These are phyloP conservation scores for Nyctereutes procyonoides DNA, from an alignment of 2,113 vertebrate species.

Conservation along the genomic window DNA sequence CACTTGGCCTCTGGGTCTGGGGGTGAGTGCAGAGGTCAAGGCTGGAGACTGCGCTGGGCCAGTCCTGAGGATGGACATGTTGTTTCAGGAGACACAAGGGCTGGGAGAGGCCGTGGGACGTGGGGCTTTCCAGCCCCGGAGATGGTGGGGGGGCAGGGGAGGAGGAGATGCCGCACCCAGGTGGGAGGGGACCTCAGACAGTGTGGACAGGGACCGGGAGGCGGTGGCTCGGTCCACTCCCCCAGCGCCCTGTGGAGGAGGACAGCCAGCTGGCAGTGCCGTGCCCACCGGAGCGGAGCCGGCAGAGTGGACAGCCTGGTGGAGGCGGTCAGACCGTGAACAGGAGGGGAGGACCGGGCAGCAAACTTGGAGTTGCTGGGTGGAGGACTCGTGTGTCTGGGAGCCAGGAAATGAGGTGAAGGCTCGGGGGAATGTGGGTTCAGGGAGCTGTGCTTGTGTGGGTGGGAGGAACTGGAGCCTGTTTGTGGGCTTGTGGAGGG, in stretches of 20 bases:
- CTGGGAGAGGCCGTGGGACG: neutral
- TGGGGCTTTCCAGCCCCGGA: too few species aligned
- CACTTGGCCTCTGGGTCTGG: neutral
- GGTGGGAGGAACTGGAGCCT: neutral
- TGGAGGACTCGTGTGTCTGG: neutral
- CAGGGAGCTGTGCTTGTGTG: neutral
- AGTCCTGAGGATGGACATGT: too few species aligned
- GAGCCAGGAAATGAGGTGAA: neutral
- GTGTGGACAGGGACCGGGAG: neutral
- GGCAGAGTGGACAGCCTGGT: too few species aligned
- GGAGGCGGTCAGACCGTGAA: neutral
- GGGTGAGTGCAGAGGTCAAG: neutral
- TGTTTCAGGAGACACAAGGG: too few species aligned
- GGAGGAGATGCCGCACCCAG: too few species aligned
- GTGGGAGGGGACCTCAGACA: neutral
- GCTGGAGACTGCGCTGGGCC: neutral
- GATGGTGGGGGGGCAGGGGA: neutral
- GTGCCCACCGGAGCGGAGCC: too few species aligned
- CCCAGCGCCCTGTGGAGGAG: neutral
- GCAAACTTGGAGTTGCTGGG: neutral
- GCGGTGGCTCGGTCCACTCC: too few species aligned
- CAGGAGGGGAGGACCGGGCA: neutral
- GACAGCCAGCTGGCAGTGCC: too few species aligned
- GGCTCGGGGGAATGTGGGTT: neutral
- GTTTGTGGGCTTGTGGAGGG: neutral